Evolutionary conservation across 2,113 vertebrate species (phyloP).

Genomic region (Macrotus californicus): DNA sequence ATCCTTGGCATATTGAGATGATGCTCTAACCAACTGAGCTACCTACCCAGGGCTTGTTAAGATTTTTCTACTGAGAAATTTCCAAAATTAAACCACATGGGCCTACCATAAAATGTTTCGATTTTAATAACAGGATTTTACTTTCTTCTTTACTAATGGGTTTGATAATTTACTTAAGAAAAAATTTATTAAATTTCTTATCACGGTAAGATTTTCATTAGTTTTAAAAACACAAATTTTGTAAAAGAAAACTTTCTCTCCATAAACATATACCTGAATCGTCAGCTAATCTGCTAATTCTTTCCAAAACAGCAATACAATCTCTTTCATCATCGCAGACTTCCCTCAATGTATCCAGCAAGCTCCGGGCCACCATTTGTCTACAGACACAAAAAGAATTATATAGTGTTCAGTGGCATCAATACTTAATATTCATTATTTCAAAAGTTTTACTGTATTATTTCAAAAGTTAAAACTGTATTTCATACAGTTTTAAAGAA

Average conservation of each 20-base stretch:
- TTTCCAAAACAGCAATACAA: slow-evolving; percentile 89
- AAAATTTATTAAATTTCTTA: slow-evolving; percentile 4
- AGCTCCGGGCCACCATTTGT: slow-evolving; percentile 94
- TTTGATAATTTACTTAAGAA: not conserved
- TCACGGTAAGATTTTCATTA: not conserved
- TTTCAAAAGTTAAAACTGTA: too few species aligned
- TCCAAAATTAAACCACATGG: slow-evolving; percentile 27
- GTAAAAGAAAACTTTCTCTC: slow-evolving; percentile 25
- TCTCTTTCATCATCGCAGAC: slow-evolving; percentile 91
- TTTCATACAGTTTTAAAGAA: not conserved
- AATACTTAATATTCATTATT: not conserved
- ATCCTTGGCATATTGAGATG: too few species aligned
- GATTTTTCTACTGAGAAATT: slow-evolving; percentile 14
- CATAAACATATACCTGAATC: slow-evolving; percentile 83
- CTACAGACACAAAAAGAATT: slow-evolving; percentile 74
- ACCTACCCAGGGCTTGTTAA: not conserved
- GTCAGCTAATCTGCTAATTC: slow-evolving; percentile 90
- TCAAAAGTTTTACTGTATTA: slow-evolving; percentile 16
- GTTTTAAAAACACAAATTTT: slow-evolving; percentile 28
- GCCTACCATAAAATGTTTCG: not conserved
- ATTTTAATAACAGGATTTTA: not conserved
- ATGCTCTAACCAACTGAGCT: too few species aligned
- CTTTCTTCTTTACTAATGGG: not conserved
- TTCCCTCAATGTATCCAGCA: slow-evolving; percentile 91
- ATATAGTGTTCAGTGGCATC: slow-evolving; percentile 42